Evolutionary conservation across 2,888 invertebrate genomes (phyloP).

Genomic region (Catocala sponsa): DNA sequence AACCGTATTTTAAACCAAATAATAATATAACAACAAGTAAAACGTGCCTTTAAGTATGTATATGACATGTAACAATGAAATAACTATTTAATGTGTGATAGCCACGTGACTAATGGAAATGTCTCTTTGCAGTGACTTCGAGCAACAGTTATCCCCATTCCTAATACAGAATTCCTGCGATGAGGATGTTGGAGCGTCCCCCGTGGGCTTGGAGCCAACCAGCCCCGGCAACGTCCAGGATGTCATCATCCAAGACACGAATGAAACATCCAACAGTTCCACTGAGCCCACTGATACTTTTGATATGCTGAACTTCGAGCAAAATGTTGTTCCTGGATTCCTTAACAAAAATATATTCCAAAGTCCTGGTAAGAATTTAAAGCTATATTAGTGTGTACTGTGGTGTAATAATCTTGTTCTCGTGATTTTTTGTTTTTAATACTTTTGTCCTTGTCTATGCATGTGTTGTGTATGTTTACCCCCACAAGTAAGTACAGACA

Average conservation of each 20-base stretch:
- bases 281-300: constrained; percentile 69
- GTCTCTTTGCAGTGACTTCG: constrained; percentile 78
- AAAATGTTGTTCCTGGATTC: constrained; percentile 82
- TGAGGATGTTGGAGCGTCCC: constrained; percentile 63
- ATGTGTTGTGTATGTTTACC: constrained; percentile 3
- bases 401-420: no score
- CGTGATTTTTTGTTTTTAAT: not conserved
- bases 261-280: constrained; percentile 67
- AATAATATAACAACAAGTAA: no score
- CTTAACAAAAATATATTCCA: constrained; percentile 82
- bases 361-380: constrained; percentile 59
- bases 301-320: constrained; percentile 79
- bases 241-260: constrained; percentile 72
- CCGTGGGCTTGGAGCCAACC: constrained; percentile 63
- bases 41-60: no score
- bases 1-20: no score
- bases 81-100: no score
- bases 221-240: constrained; percentile 71
- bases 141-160: constrained; percentile 88
- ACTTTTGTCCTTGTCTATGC: not conserved
- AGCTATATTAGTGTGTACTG: not conserved
- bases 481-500: not conserved
- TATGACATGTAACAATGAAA: no score
- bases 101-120: not conserved
- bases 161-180: constrained; percentile 82